These are phyloP conservation scores for Cheilosia vernalis DNA, from an alignment of 2,888 invertebrate genomes.

Conservation along the genomic window DNA sequence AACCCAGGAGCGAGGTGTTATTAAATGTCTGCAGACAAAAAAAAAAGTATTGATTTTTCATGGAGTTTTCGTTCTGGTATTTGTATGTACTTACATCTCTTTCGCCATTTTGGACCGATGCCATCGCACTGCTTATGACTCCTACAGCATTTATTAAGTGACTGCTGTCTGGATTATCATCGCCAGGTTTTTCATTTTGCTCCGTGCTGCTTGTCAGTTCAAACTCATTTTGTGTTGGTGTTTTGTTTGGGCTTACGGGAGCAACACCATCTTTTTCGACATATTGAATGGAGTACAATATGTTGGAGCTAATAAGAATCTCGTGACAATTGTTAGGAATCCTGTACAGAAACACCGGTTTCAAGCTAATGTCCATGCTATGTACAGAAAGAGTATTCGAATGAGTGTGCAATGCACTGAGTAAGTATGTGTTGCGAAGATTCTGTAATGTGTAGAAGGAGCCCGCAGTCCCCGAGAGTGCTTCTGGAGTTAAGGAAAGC, in stretches of 20 bases:
- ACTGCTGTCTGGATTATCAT: constrained; percentile 78
- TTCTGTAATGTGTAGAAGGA: constrained; percentile 83
- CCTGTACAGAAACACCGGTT: constrained; percentile 88
- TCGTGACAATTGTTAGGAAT: constrained; percentile 86
- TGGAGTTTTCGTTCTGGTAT: background rate
- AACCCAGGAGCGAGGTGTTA: constrained; percentile 79
- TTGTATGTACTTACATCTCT: constrained; percentile 79
- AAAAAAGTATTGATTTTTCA: background rate
- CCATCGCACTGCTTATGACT: constrained; percentile 83
- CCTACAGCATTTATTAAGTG: constrained; percentile 81
- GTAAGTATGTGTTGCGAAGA: constrained; percentile 81
- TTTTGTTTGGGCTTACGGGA: constrained; percentile 59
- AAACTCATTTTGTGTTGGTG: constrained; percentile 10
- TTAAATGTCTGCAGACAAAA: constrained; percentile 80
- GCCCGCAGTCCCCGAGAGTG: constrained; percentile 81
- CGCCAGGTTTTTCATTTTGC: constrained; percentile 78
- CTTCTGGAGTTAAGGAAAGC: constrained; percentile 82
- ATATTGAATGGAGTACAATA: constrained; percentile 86
- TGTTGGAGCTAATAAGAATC: constrained; percentile 87
- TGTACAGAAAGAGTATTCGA: constrained; percentile 85
- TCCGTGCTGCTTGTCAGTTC: constrained; percentile 77
- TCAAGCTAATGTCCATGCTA: constrained; percentile 87
- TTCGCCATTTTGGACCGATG: constrained; percentile 81
- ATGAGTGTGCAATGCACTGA: constrained; percentile 82
- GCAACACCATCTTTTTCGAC: constrained; percentile 81